Evolutionary conservation across 1,140 invertebrate genomes (phyloP), one percentile per base, ranked within the genome.

Genomic region (Grapholita molesta): DNA sequence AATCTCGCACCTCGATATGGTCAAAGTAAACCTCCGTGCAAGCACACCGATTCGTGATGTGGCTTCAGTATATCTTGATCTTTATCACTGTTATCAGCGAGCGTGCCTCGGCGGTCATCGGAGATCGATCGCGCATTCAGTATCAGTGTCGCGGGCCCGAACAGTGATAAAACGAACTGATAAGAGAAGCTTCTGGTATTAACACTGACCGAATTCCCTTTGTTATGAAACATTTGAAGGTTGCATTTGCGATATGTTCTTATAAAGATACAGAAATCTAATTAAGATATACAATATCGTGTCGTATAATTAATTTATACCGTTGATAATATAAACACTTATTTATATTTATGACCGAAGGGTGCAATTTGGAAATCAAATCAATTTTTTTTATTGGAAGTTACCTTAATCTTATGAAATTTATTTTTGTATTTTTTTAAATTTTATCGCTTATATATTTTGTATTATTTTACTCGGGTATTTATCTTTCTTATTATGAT

Each of bases 31-130:
- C 76, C 77, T 68, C 67, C 70, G 48, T 78, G 79, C 76, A 70
- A 76, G 75, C 77, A 79, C 75, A 82, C 74, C 72, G 65, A 68
- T 70, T 70, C 69, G 77, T 75, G 71, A 73, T 77, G 70, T 76
- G 52, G 70, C 67, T 78, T 74, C 73, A 77, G 68, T 90, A 88
- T 88, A 85, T 83, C 57, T 69, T 82, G 84, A 88, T 88, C 70
- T 67, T 82, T 85, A 90, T 90, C 88, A 82, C 66, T 30, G 66
- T 75, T 85, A 86, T 89, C 83, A 77, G 68, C 64, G 75, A 77
- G 76, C 88, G 86, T 88, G 88, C 78, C 74, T 70, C 70, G 69
- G 72, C 70, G 74, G 53, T 69, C 72, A 55, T 35, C 70, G 68
- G 72, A 64, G 64, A 84, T 82, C 76, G 75, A 83, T 79, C 76